Evolutionary conservation across 2,797 vertebrate genomes (phyloP).

Genomic region (Lepilemur ruficaudatus): DNA sequence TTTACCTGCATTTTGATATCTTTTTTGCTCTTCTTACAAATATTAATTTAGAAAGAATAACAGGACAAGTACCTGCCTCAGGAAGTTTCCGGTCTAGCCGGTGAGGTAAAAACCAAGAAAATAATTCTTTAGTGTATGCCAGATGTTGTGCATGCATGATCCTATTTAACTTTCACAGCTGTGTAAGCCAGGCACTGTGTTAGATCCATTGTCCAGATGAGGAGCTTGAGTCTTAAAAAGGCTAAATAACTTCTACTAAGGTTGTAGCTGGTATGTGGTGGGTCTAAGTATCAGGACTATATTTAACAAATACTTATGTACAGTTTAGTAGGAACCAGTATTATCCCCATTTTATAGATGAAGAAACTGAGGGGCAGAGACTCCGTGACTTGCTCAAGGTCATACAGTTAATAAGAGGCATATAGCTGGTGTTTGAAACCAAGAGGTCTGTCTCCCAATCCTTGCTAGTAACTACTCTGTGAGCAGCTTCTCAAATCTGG

Average conservation of each 20-base stretch:
- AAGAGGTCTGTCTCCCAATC: background rate
- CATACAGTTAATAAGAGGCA: background rate
- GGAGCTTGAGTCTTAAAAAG: background rate
- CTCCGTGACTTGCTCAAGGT: background rate
- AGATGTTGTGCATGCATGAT: accelerated
- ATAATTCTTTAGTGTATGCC: background rate
- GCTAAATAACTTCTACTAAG: background rate
- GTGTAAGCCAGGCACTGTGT: background rate
- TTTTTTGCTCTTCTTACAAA: background rate
- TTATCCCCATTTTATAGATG: background rate
- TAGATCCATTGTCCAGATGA: background rate
- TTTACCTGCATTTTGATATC: background rate
- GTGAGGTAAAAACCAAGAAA: background rate
- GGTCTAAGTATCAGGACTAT: background rate
- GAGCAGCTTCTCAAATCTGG: background rate
- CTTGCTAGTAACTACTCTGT: background rate
- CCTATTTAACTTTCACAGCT: background rate
- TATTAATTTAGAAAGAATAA: background rate
- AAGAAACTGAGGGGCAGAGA: background rate
- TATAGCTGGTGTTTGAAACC: background rate
- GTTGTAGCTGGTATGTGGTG: background rate
- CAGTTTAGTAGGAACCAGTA: background rate
- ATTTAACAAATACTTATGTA: background rate
- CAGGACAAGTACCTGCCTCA: background rate
- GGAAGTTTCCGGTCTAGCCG: background rate